A percentile compares a stretch with the other conserved stretches of the same genome.
These are phyloP conservation scores for Serilophus lunatus DNA, from an alignment of 2,113 vertebrate species.

Conservation along the genomic window DNA sequence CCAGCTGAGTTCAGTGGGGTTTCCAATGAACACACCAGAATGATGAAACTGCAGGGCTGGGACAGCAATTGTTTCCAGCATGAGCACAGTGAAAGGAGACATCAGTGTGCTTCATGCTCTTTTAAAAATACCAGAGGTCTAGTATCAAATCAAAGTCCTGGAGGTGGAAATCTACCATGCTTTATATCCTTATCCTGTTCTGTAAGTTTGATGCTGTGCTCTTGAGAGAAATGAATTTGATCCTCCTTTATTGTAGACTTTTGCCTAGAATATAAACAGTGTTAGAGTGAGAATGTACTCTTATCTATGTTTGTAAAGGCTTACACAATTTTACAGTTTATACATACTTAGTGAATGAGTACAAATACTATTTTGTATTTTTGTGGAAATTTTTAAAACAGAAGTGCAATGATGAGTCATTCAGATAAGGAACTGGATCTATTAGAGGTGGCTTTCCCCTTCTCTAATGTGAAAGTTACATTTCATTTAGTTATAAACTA, in stretches of 20 bases:
- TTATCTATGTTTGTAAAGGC: not conserved
- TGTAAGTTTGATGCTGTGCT: not conserved
- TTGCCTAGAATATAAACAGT: not conserved
- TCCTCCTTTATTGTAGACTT: not conserved
- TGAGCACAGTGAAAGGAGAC: not conserved
- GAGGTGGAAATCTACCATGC: not conserved
- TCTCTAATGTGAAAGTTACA: not conserved
- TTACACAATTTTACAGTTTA: not conserved
- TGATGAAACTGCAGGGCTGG: not conserved
- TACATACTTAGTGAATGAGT: not conserved
- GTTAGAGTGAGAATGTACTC: not conserved
- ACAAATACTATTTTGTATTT: not conserved
- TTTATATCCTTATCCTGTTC: not conserved
- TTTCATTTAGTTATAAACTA: not conserved
- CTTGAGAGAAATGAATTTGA: not conserved
- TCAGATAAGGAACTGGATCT: not conserved
- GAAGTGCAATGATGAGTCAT: not conserved
- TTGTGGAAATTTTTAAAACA: not conserved
- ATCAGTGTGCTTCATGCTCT: not conserved
- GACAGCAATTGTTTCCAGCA: not conserved
- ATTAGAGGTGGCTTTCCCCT: not conserved
- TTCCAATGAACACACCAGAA: not conserved
- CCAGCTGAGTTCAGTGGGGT: not conserved
- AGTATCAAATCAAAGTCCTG: not conserved
- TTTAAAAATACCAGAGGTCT: not conserved